Percentiles rank a stretch among this genome's conserved stretches.
phyloP scores from a whole-genome alignment of 2,113 vertebrate species.

The Noctilio leporinus region DNA sequence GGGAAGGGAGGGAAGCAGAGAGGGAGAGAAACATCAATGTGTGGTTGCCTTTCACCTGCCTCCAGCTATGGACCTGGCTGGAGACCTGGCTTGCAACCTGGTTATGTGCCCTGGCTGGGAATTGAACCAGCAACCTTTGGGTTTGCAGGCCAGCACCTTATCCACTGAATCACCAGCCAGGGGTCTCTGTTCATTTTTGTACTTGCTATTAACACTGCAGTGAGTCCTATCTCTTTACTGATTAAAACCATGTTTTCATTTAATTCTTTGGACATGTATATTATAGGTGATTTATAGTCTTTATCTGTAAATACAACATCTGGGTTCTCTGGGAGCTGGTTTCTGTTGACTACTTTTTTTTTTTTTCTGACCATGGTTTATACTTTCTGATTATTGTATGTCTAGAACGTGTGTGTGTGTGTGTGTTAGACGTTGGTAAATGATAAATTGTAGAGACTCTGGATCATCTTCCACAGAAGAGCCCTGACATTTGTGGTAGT shows the following conservation, averaged over 20 bases:
- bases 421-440: neutral
- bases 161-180: too few relatives aligned
- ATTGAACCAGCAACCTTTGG: too few relatives aligned
- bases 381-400: neutral
- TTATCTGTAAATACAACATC: neutral
- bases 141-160: too few relatives aligned
- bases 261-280: neutral
- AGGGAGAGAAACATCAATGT: too few relatives aligned
- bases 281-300: neutral
- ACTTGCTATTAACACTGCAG: neutral
- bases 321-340: neutral
- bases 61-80: too few relatives aligned
- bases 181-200: neutral
- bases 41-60: too few relatives aligned
- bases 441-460: neutral
- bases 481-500: neutral
- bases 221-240: neutral
- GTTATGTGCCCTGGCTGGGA: too few relatives aligned
- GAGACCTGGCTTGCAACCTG: too few relatives aligned
- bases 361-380: neutral
- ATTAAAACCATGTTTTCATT: neutral
- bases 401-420: neutral
- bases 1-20: too few relatives aligned
- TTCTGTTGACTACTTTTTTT: neutral
- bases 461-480: neutral